Base-by-base conservation (phyloP, 1,140 invertebrate species). In the Nautilus pompilius region DNA sequence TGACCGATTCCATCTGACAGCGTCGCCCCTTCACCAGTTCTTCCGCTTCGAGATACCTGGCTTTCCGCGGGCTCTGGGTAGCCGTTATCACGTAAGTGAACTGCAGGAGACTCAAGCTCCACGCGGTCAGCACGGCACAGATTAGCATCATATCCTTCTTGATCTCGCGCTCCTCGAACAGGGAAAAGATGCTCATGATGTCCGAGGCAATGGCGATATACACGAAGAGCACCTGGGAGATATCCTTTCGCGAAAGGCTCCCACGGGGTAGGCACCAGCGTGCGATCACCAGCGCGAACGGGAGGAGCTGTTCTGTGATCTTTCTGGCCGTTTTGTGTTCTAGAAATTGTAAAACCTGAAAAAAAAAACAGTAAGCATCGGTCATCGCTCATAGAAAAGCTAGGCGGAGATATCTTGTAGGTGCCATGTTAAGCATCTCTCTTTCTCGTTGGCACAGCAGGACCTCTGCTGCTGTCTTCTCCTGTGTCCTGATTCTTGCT, bases 131-230 rank as follows among this genome's bases (percentile, higher is more conserved):
- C 22, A 74, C 70, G 5, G 62, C 58, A 56, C 68, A 70, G 8
- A 68, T 71, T 17, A 76, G 54, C 17, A 55, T 28, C 4, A 29
- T 34, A 51, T 77, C 67, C 10, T 58, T 45, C 20, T 68, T 53
- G 10, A 80, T 71, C n/a, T 63, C 59, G 0, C 68, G 34, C 54
- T 78, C 78, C 10, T 80, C 85, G 83, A 96, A 95, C 0, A 93
- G 92, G 75, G 95, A 93, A 79, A 95, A 95, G 77, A 96, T 93
- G 80, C 96, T 93, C 59, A 96, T 94, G 57, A 96, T 96, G 77
- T 96, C 94, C 0, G 93, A 93, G 0, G 93, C 93, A 2, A 93
- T 95, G 46, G 85, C 86, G 63, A 87, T 85, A 72, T 87, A 87
- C 20, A 86, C 93, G 3, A 96, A 84, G 0, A 96, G 81, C n/a